phyloP scores from a whole-genome alignment of 2,113 vertebrate genomes.

The Ahaetulla prasina region DNA sequence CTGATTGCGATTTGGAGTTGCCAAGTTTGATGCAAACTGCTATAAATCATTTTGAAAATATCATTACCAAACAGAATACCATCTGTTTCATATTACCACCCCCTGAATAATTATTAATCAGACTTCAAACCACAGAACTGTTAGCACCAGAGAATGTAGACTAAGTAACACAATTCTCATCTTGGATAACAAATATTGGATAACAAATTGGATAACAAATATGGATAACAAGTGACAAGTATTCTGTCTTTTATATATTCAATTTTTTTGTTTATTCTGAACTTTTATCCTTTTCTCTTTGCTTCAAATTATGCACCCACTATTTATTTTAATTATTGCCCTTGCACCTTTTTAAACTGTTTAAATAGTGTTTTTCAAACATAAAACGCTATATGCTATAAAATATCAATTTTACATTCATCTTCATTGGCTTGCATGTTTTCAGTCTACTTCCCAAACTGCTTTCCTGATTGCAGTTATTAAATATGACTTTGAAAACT shows the following conservation, averaged over 20 bases:
- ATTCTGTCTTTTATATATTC: slow-evolving; percentile 21
- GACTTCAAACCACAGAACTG: background rate
- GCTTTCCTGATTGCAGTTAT: slow-evolving; percentile 45
- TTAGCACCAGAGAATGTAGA: background rate
- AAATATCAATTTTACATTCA: slow-evolving; percentile 36
- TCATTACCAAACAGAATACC: background rate
- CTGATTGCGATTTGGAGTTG: too few species aligned
- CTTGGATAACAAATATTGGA: too few species aligned
- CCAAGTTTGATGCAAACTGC: background rate
- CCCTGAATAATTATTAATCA: background rate
- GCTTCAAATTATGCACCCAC: slow-evolving; percentile 27
- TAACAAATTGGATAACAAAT: too few species aligned
- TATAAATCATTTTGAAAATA: background rate
- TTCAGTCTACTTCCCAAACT: slow-evolving; percentile 21
- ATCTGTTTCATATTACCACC: background rate
- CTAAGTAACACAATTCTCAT: background rate
- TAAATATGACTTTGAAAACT: slow-evolving; percentile 16
- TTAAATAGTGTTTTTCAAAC: slow-evolving; percentile 47
- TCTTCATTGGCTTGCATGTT: slow-evolving; percentile 48
- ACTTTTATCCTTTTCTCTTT: slow-evolving; percentile 30
- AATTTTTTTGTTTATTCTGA: slow-evolving; percentile 12
- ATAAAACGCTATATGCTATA: slow-evolving; percentile 37
- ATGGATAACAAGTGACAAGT: too few species aligned
- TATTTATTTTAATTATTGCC: slow-evolving; percentile 33
- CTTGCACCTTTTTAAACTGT: slow-evolving; percentile 44